These are phyloP conservation scores for Dermochelys coriacea DNA, from an alignment of 2,797 vertebrate genomes.

Conservation along the genomic window DNA sequence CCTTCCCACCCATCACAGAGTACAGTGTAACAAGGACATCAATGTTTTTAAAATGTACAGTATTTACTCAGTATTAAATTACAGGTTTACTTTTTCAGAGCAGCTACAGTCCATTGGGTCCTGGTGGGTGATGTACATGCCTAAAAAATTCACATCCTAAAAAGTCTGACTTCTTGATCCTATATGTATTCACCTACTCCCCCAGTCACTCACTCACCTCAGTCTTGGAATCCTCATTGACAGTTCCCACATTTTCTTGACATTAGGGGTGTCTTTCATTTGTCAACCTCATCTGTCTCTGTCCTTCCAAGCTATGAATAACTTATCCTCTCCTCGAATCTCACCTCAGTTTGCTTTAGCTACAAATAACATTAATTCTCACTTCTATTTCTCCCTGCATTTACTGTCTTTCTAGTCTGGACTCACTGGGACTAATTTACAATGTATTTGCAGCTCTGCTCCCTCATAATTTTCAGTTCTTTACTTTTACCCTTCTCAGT, in stretches of 20 bases:
- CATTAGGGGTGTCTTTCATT: neutral
- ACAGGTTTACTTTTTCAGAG: neutral
- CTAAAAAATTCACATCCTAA: neutral
- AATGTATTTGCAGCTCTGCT: neutral
- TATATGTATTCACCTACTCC: neutral
- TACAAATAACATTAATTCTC: neutral
- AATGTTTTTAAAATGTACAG: neutral
- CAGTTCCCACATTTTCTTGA: neutral
- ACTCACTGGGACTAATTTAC: neutral
- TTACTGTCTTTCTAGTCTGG: neutral
- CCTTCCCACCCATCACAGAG: neutral
- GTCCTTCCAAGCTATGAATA: neutral
- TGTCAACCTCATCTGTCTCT: neutral
- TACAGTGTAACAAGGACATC: neutral
- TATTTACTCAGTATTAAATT: neutral
- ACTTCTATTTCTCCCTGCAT: neutral
- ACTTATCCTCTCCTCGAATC: neutral
- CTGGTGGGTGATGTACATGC: neutral
- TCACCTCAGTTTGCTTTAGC: neutral
- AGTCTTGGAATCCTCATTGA: neutral
- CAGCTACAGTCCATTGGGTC: neutral
- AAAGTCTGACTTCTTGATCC: neutral
- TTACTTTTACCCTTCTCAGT: neutral
- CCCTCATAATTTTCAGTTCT: neutral
- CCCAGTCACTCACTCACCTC: neutral